Percentiles rank a stretch among this genome's conserved stretches.
Conservation (phyloP, 2,888 invertebrate genomes). For the Patella ulyssiponensis region DNA sequence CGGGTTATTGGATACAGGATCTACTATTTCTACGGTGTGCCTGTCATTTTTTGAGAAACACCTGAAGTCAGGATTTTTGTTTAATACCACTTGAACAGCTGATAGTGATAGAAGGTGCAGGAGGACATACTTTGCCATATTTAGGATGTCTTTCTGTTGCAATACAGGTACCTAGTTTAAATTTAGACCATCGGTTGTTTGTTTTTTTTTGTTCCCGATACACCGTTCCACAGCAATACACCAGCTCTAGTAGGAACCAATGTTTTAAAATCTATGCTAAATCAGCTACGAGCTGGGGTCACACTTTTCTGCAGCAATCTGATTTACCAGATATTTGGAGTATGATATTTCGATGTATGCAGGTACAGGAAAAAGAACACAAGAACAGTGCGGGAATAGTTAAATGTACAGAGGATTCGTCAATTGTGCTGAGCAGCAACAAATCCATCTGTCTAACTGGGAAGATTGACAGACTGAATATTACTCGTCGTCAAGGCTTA, state of each 20-base stretch:
- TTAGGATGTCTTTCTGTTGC: not conserved
- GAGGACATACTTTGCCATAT: constrained; percentile 4
- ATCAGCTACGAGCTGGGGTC: not conserved
- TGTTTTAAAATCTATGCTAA: not conserved
- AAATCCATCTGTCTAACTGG: not conserved
- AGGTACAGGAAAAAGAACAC: not conserved
- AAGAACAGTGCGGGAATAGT: not conserved
- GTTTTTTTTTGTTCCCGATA: constrained; percentile 1
- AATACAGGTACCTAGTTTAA: not conserved
- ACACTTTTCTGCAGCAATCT: not conserved
- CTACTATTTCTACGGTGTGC: too few species aligned
- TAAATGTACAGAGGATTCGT: not conserved
- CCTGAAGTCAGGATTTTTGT: not conserved
- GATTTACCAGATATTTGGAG: not conserved
- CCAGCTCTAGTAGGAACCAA: constrained; percentile 5
- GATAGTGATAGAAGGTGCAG: not conserved
- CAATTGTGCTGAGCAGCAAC: not conserved
- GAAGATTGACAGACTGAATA: not conserved
- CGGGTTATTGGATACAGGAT: too few species aligned
- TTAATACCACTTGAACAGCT: not conserved
- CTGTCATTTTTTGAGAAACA: too few species aligned
- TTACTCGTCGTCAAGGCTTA: not conserved
- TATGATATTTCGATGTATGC: not conserved
- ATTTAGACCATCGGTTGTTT: not conserved
- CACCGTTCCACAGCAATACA: not conserved